A percentile compares a stretch with the other conserved stretches of the same genome.
Evolutionary conservation across 1,140 invertebrate genomes (phyloP).

Genomic region (Drosophila funebris): DNA sequence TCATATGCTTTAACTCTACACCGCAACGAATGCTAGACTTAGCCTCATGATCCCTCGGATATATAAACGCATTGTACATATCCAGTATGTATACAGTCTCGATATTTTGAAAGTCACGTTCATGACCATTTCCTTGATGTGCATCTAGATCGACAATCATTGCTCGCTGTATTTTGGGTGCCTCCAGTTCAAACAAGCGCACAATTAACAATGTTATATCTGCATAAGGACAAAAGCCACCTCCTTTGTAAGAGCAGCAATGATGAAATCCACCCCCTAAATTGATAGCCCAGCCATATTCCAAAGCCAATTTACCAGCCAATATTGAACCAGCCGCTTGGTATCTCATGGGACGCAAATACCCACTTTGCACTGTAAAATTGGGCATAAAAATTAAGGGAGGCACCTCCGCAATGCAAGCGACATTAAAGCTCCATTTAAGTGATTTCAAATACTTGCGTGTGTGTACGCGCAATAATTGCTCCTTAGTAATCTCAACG

Average conservation of each 20-base stretch:
- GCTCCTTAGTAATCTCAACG: constrained; percentile 87
- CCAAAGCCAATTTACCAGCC: constrained; percentile 91
- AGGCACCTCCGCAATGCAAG: constrained; percentile 91
- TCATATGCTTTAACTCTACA: constrained; percentile 88
- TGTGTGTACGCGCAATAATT: constrained; percentile 90
- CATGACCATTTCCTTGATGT: constrained; percentile 95
- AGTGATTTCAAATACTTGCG: constrained; percentile 89
- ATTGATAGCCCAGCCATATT: constrained; percentile 94
- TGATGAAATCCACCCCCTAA: constrained; percentile 96
- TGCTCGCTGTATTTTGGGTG: constrained; percentile 86
- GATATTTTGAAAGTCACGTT: constrained; percentile 90
- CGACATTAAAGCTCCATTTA: constrained; percentile 91
- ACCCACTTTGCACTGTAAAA: constrained; percentile 89
- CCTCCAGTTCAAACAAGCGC: constrained; percentile 87
- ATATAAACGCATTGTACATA: constrained; percentile 93
- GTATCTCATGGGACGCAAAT: constrained; percentile 90
- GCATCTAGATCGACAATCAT: constrained; percentile 96
- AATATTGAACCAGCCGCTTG: constrained; percentile 93
- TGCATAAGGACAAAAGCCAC: constrained; percentile 95
- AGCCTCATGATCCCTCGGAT: constrained; percentile 90
- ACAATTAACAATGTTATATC: constrained; percentile 92
- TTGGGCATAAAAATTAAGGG: constrained; percentile 90
- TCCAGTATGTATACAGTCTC: constrained; percentile 93
- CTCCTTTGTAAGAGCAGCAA: constrained; percentile 89
- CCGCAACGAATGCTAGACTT: constrained; percentile 90